A percentile compares a stretch with the other conserved stretches of the same genome.
Conservation (phyloP, 2,888 invertebrate genomes). For the Microctonus brassicae region DNA sequence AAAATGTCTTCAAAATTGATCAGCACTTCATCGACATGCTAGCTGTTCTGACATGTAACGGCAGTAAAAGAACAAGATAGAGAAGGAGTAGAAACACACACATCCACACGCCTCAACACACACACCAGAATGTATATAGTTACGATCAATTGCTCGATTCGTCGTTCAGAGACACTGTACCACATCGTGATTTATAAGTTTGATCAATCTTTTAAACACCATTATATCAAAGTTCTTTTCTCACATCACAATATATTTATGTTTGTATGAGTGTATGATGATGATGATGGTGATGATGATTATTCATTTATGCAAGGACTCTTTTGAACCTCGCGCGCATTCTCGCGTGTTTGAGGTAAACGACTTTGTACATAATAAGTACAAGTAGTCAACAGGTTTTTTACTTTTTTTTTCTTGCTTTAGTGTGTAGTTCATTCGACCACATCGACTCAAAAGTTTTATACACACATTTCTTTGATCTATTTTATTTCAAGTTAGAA, state of each 20-base stretch:
- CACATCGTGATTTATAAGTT: background rate
- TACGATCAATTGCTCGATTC: conserved; percentile 3
- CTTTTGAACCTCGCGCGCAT: background rate
- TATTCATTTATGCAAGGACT: conserved; percentile 3
- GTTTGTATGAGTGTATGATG: background rate
- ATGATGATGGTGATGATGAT: background rate
- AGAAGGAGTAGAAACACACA: background rate
- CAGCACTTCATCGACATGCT: too few species aligned
- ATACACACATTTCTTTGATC: too few species aligned
- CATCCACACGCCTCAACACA: too few species aligned
- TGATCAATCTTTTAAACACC: background rate
- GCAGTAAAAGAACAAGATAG: too few species aligned
- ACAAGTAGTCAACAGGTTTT: background rate
- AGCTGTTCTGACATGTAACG: too few species aligned
- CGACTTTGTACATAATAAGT: background rate
- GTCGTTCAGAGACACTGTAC: background rate
- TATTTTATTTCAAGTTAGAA: conserved; percentile 3
- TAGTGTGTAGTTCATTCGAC: background rate
- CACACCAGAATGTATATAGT: too few species aligned
- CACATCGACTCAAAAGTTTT: background rate
- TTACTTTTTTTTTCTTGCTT: background rate
- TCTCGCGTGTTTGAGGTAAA: conserved; percentile 1
- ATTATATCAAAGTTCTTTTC: background rate
- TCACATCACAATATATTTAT: too few species aligned
- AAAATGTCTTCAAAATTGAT: too few species aligned